phyloP scores from a whole-genome alignment of 2,888 invertebrate genomes.

The Lamellibrachia satsuma region DNA sequence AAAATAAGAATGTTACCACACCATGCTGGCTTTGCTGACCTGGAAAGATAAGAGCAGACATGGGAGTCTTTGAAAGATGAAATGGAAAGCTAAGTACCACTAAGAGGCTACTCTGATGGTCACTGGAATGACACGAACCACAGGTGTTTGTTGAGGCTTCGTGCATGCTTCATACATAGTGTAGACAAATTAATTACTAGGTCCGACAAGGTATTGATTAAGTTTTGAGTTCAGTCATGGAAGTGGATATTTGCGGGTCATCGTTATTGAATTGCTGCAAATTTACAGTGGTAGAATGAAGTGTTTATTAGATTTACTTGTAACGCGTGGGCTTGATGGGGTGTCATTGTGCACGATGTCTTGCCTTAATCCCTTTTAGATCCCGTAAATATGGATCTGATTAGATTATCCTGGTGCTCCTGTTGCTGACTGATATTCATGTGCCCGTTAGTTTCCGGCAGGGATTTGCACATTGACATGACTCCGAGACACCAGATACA shows the following conservation, averaged over 20 bases:
- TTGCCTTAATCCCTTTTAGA: background rate
- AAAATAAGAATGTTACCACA: too few species aligned
- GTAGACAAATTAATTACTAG: background rate
- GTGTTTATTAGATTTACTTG: background rate
- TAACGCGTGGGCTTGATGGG: background rate
- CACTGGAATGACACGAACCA: background rate
- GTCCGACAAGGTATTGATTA: background rate
- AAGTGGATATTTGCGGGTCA: background rate
- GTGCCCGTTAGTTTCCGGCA: background rate
- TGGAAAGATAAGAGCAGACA: background rate
- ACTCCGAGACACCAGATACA: background rate
- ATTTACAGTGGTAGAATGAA: background rate
- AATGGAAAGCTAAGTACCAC: background rate
- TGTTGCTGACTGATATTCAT: background rate
- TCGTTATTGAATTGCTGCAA: background rate
- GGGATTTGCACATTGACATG: background rate
- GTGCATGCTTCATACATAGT: background rate
- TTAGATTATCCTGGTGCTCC: background rate
- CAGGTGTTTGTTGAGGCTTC: background rate
- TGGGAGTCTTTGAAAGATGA: background rate
- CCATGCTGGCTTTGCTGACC: background rate
- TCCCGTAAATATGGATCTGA: background rate
- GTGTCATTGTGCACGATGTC: background rate
- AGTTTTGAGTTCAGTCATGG: background rate
- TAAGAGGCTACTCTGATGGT: background rate